These are phyloP conservation scores for Plagodis dolabraria DNA, from an alignment of 2,888 invertebrate species.

Conservation along the genomic window DNA sequence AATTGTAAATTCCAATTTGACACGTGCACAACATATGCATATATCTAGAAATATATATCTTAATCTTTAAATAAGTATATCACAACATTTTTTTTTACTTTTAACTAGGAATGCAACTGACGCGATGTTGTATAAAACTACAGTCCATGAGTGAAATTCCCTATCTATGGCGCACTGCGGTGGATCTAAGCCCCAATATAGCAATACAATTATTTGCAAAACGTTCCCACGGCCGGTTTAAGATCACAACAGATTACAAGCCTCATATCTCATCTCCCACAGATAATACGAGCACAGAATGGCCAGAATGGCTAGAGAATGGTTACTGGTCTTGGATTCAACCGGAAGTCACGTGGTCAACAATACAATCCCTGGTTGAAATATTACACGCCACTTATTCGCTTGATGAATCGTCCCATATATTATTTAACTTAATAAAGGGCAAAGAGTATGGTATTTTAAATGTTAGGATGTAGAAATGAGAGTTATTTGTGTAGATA, in stretches of 20 bases:
- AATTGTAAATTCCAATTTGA: no score
- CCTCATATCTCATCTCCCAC: conserved; percentile 32
- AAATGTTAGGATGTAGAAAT: conserved; percentile 31
- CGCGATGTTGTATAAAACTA: no score
- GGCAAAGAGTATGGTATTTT: conserved; percentile 53
- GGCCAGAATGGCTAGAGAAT: conserved; percentile 16
- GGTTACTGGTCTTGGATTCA: conserved; percentile 34
- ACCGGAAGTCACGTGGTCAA: conserved; percentile 65
- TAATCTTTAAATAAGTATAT: no score
- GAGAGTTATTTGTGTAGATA: conserved; percentile 21
- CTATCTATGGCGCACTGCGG: no score
- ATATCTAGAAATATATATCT: no score
- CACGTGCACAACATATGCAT: no score
- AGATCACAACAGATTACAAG: conserved; percentile 32
- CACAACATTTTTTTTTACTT: no score
- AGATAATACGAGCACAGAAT: conserved; percentile 27
- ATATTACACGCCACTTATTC: conserved; percentile 71
- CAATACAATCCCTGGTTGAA: conserved; percentile 61
- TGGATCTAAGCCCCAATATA: conserved; percentile 5
- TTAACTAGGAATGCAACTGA: no score
- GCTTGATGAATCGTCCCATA: conserved; percentile 77
- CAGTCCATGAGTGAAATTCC: no score
- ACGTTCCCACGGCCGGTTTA: conserved; percentile 26
- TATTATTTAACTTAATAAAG: conserved; percentile 74
- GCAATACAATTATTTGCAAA: conserved; percentile 8